A percentile compares a stretch with the other conserved stretches of the same genome.
Evolutionary conservation across 2,113 vertebrate genomes (phyloP).

Genomic region (Cygnus buccinator): DNA sequence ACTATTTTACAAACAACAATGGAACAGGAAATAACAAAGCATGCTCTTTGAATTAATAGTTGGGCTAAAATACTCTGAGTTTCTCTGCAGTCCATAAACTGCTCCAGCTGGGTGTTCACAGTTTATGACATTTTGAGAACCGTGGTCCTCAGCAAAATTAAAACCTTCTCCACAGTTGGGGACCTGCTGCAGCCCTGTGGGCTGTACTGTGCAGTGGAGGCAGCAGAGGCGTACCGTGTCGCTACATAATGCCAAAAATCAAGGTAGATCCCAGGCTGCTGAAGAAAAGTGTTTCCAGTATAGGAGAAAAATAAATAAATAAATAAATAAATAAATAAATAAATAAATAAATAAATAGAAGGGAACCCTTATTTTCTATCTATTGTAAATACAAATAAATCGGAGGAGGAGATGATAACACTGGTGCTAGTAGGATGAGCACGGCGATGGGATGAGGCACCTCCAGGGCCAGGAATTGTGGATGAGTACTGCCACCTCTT

Average conservation of each 20-base stretch:
- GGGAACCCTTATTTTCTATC: not conserved
- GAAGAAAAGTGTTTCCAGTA: not conserved
- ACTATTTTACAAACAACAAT: constrained; percentile 72
- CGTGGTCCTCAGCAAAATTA: constrained; percentile 55
- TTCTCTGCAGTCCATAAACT: constrained; percentile 72
- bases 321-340: too few relatives aligned
- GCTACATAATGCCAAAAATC: not conserved
- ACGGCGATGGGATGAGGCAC: not conserved
- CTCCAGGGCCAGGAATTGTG: not conserved
- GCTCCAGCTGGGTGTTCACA: constrained; percentile 69
- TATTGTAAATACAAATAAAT: constrained; percentile 23
- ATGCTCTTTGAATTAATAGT: constrained; percentile 69
- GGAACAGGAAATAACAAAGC: constrained; percentile 75
- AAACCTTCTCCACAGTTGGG: constrained; percentile 22
- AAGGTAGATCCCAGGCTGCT: not conserved
- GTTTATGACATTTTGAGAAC: constrained; percentile 64
- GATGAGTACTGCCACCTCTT: constrained; percentile 79
- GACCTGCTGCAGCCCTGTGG: not conserved
- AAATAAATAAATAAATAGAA: not conserved
- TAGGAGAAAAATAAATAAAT: not conserved
- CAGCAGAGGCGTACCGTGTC: rapidly evolving
- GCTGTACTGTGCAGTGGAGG: rapidly evolving
- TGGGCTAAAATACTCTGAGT: constrained; percentile 58
- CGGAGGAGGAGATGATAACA: not conserved
- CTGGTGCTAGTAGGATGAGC: not conserved